Base-by-base conservation (phyloP, 2,797 vertebrate genomes). In the Muscicapa striata region DNA sequence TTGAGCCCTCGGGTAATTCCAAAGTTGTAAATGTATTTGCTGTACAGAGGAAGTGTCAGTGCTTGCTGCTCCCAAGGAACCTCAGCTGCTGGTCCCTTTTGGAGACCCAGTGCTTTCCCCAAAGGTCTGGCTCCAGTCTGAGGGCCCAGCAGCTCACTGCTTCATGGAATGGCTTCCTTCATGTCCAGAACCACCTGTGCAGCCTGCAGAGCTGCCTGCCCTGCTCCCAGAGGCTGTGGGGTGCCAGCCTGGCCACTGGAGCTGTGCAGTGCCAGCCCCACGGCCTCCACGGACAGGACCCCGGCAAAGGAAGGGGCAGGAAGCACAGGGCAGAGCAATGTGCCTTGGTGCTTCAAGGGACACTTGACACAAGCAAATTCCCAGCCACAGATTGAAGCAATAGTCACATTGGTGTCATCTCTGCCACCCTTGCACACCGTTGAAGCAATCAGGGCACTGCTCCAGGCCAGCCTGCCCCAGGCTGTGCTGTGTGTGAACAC, bases 11-110 rank as follows among this genome's bases (percentile, higher is more conserved):
- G 70, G 83, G 76, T 55, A 76, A 81, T 83, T 83, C 90, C 94
- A 95, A 93, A 93, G 92, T 55, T 97, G 93, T 95, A 96, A 95
- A 95, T 94, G 67, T 96, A 87, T 94, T 77, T 95, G 94, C 90
- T 96, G 94, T 94, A 95, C 84, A 95, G 89, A 95, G 91, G 87
- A 84, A 76, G 46, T 43, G 64, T 78, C 66, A 72, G 72, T 51
- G 76, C 83, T 84, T 4, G 10, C 87, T 87, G 67, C 57, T 93
- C 58, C 84, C 82, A 32, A 43, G 91, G 62, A 83, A 76, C 52
- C 1, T 10, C 72, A 92, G 75, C 32, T 9, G 3, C 78, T n/a
- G 54, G 55, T 43, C 77, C 69, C 64, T 59, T 43, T 2, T 7
- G 48, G 73, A 43, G 69, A 67, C 45, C 34, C 70, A 72, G 41